Evolutionary conservation across 2,113 vertebrate genomes (phyloP).

Genomic region (Apeltes quadracus): DNA sequence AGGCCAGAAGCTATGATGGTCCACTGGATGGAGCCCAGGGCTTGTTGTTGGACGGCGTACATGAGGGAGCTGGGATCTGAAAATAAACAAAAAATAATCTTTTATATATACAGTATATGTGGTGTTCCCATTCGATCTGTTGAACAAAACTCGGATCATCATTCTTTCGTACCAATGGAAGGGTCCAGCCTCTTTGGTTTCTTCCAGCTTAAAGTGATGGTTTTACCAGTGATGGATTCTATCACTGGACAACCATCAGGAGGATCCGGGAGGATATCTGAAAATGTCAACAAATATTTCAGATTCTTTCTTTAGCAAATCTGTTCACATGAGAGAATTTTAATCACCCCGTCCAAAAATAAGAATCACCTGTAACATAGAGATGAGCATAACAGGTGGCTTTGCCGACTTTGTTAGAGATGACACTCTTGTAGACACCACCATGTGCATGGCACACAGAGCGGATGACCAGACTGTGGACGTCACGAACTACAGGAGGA

Average conservation of each 20-base stretch:
- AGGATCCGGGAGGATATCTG: conserved; percentile 94
- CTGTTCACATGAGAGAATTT: background rate
- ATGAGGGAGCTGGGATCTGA: conserved; percentile 89
- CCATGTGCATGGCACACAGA: conserved; percentile 89
- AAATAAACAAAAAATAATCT: conserved; percentile 14
- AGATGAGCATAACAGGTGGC: conserved; percentile 97
- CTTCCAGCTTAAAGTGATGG: conserved; percentile 89
- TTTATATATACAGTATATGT: background rate
- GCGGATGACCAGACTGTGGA: conserved; percentile 92
- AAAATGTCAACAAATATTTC: conserved; percentile 11
- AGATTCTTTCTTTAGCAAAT: background rate
- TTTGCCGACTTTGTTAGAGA: conserved; percentile 97
- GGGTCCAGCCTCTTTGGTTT: conserved; percentile 92
- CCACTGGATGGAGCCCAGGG: conserved; percentile 93
- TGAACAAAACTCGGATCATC: background rate
- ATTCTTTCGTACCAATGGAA: conserved; percentile 85
- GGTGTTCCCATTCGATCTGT: background rate
- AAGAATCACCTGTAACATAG: conserved; percentile 89
- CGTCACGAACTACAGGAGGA: conserved; percentile 85
- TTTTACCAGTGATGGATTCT: conserved; percentile 88
- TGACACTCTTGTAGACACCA: conserved; percentile 97
- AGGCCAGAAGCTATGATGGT: conserved; percentile 86
- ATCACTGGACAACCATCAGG: conserved; percentile 90
- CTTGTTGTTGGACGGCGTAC: conserved; percentile 94
- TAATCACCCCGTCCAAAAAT: background rate